Conservation (phyloP, 2,113 vertebrate species). For the Galemys pyrenaicus region DNA sequence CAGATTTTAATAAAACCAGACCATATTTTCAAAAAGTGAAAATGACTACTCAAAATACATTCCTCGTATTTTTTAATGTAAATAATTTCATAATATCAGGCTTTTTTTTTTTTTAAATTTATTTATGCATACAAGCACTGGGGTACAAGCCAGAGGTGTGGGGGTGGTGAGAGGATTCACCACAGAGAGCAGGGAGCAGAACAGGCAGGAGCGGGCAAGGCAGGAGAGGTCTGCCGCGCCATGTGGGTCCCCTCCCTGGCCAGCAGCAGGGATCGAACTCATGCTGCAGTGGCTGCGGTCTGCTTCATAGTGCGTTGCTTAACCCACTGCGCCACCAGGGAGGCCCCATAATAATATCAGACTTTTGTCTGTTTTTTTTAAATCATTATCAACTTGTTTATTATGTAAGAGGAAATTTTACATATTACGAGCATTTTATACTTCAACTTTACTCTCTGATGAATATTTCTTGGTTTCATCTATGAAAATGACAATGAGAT, state of each 20-base stretch:
- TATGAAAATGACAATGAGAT: neutral
- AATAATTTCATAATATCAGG: neutral
- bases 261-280: no score
- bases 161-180: no score
- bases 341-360: neutral
- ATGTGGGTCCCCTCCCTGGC: no score
- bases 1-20: constrained; percentile 40
- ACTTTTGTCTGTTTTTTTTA: constrained; percentile 27
- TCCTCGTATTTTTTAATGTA: neutral
- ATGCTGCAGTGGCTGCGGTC: no score
- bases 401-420: constrained; percentile 37
- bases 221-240: no score
- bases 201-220: no score
- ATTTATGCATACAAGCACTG: no score
- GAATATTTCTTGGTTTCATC: neutral
- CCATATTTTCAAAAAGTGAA: neutral
- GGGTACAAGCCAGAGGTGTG: no score
- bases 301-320: no score
- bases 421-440: neutral
- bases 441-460: constrained; percentile 14
- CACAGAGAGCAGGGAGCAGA: no score
- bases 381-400: neutral
- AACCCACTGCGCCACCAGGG: no score
- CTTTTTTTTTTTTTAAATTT: constrained; percentile 32
- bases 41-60: neutral